Evolutionary conservation across 2,113 vertebrate genomes (phyloP), one percentile per base, ranked within the genome.

Genomic region (Ancistrus triradiatus): DNA sequence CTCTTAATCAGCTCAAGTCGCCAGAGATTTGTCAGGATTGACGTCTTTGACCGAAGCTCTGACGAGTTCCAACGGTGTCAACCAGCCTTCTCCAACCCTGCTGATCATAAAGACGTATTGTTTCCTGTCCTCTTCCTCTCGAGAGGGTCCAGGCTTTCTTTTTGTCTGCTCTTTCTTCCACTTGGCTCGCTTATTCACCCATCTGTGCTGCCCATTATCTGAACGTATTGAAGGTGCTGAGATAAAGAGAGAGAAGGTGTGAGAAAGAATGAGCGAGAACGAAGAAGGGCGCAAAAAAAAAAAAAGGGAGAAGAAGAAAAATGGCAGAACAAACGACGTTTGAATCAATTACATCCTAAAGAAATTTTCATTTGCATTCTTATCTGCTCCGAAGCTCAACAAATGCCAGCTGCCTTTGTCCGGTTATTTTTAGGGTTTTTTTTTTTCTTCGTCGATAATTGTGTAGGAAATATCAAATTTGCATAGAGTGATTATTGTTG

Each of bases 381-480:
- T 85, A 84, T 87, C 84, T 87, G 80, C 76, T 82, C 81, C 83
- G 82, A 89, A 89, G 81, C 85, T 80, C 89, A 93, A 86, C 93
- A 89, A 92, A 92, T 91, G 92, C 92, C 92, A 95, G 92, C 90
- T 89, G 88, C 92, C 89, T 94, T 96, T 96, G 93, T 95, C 53
- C 53, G 17, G 90, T 91, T 98, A 95, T 95, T 95, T 96, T 93
- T 92, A 92, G 91, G 68, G 40, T 86, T 84, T 84, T 73, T 43
- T 47, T 49, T 28, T 49, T 42, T 56, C 44, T 62, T 88, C 89
- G 83, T 84, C 88, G 86, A 89, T 95, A 96, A 98, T 96, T 95
- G 92, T 96, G 92, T 87, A 90, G 92, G 92, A 95, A 98, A 98
- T 95, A 97, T 91, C 93, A 95, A 93, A 97, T 97, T 96, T 95